Evolutionary conservation across 2,113 vertebrate genomes (phyloP), one percentile per base, ranked within the genome.

Genomic region (Heterochromis multidens): DNA sequence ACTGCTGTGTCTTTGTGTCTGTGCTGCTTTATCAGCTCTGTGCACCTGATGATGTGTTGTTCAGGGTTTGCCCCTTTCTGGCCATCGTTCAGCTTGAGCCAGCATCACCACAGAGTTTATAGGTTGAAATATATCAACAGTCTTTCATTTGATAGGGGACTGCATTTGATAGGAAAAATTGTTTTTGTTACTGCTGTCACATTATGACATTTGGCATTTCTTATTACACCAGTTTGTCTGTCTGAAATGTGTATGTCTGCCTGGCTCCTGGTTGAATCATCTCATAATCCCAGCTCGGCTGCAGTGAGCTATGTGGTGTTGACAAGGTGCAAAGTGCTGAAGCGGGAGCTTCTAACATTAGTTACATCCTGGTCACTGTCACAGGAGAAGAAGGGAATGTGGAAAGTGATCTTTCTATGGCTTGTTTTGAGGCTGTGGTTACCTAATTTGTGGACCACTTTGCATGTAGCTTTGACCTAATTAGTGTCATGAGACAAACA

Each of bases 261-360:
- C 67, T 31, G 25, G 43, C 46, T 29, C 54, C 46, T 57, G 67
- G 83, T 88, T 88, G 82, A 92, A 77, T 92, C 92, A 83, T 87
- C 60, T 88, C 77, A 52, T 88, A 52, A 80, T 86, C 81, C 43
- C 63, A 77, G 57, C 86, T 84, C 3, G 10, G 67, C 65, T 25
- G 31, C 31, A 58, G 78, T 79, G 87, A 88, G 79, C 85, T 81
- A 61, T 86, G 85, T 76, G 79, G 91, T 93, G 89, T 91, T 89
- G 88, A 92, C 90, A 89, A 81, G 81, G 83, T 80, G 85, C 70
- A 89, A 89, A 92, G 84, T 90, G 93, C 93, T 93, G 90, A 92
- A 84, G 89, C 60, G 54, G 81, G 85, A 80, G 90, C 67, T 93
- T 94, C 94, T 95, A 94, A 88, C 91, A 93, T 95, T 95, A 95